Evolutionary conservation across 2,797 vertebrate species (phyloP).

Genomic region (Parambassis ranga): DNA sequence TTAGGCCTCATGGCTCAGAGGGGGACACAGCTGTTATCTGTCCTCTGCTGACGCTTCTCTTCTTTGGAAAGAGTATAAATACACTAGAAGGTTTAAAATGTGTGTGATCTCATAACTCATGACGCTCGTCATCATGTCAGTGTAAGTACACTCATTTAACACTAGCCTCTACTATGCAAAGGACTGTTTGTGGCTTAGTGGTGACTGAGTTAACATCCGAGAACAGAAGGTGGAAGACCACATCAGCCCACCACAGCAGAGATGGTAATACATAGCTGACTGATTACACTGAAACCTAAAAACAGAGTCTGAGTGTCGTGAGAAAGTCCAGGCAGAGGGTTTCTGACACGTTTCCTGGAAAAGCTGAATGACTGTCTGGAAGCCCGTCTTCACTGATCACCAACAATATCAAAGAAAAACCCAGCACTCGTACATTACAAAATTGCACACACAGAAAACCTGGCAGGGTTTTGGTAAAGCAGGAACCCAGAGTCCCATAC

Average conservation of each 20-base stretch:
- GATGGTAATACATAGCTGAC: constrained; percentile 27
- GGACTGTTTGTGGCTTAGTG: neutral
- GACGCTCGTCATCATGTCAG: neutral
- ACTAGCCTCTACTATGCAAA: neutral
- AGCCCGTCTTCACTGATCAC: neutral
- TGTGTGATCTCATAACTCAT: too few relatives aligned
- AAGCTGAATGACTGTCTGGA: neutral
- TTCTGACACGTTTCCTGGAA: constrained; percentile 42
- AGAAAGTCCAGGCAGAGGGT: neutral
- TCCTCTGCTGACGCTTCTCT: constrained; percentile 23
- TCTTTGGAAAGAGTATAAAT: too few relatives aligned
- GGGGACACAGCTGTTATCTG: constrained; percentile 33
- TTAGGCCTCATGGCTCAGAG: constrained; percentile 20
- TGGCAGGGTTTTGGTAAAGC: too few relatives aligned
- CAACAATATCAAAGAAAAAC: constrained; percentile 14
- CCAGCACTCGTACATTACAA: accelerated
- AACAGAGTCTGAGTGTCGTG: neutral
- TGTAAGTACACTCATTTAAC: constrained; percentile 29
- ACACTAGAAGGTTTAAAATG: too few relatives aligned
- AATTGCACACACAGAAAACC: neutral
- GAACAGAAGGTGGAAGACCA: constrained; percentile 20
- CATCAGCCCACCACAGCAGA: constrained; percentile 18
- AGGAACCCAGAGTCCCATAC: too few relatives aligned
- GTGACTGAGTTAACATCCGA: constrained; percentile 28
- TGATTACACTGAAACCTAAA: neutral